phyloP scores from a whole-genome alignment of 2,888 invertebrate genomes.

The Zonitis immaculata region DNA sequence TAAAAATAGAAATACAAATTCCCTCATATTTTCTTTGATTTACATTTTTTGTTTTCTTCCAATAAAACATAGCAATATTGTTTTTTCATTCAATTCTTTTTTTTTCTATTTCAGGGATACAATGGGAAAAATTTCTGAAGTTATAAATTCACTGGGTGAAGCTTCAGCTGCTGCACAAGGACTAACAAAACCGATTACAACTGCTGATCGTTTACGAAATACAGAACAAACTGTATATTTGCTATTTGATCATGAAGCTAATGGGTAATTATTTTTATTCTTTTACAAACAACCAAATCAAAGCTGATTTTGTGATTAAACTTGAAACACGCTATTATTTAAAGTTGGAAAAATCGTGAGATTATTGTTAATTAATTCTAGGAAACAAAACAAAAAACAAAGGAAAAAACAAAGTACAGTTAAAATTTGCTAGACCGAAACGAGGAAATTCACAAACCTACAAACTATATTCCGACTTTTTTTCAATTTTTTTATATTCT shows the following conservation, averaged over 20 bases:
- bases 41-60: not conserved
- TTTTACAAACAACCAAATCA: too few species aligned
- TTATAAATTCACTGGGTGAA: slow-evolving; percentile 67
- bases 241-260: slow-evolving; percentile 51
- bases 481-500: too few species aligned
- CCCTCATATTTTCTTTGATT: not conserved
- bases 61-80: too few species aligned
- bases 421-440: not conserved
- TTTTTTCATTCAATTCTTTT: slow-evolving; percentile 7
- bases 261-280: slow-evolving; percentile 52
- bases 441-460: not conserved
- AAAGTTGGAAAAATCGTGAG: too few species aligned
- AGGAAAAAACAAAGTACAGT: too few species aligned
- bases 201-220: slow-evolving; percentile 61
- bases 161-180: slow-evolving; percentile 72
- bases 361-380: too few species aligned
- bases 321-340: too few species aligned
- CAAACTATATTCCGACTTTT: too few species aligned
- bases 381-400: too few species aligned
- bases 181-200: slow-evolving; percentile 68
- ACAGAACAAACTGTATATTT: slow-evolving; percentile 55
- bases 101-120: slow-evolving; percentile 56
- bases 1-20: slow-evolving; percentile 1
- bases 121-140: slow-evolving; percentile 56
- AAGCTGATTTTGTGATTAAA: too few species aligned